phyloP scores from a whole-genome alignment of 1,140 invertebrate species.

The Papilio aristodemus region DNA sequence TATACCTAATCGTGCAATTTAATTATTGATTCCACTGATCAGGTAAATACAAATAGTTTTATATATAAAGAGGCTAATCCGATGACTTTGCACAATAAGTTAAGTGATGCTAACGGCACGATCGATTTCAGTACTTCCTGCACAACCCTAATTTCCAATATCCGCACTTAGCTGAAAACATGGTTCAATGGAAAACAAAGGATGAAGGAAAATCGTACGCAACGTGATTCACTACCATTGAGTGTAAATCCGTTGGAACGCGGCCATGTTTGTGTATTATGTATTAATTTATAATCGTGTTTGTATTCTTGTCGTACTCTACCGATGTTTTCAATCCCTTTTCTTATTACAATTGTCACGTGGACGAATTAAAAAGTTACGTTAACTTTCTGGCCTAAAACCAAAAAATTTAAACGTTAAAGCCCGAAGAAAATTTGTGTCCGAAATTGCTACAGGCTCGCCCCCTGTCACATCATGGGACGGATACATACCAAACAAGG shows the following conservation, averaged over 20 bases:
- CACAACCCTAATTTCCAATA: slow-evolving; percentile 71
- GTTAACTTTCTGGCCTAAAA: not conserved
- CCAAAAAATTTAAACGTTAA: not conserved
- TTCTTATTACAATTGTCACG: slow-evolving; percentile 5
- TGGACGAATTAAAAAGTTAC: not conserved
- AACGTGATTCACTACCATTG: slow-evolving; percentile 28
- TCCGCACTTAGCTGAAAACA: slow-evolving; percentile 51
- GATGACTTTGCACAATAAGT: slow-evolving; percentile 55
- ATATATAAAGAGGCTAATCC: not conserved
- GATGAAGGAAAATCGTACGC: slow-evolving; percentile 19
- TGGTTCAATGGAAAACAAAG: slow-evolving; percentile 26
- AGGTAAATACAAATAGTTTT: not conserved
- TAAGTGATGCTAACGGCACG: slow-evolving; percentile 49
- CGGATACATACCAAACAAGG: no score
- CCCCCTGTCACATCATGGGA: no score
- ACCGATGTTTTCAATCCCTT: slow-evolving; percentile 15
- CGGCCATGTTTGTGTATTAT: slow-evolving; percentile 27
- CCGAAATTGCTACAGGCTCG: no score
- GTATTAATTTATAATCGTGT: slow-evolving; percentile 14
- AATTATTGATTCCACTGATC: not conserved
- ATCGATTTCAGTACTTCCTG: slow-evolving; percentile 70
- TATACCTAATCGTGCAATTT: not conserved
- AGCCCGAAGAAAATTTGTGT: not conserved
- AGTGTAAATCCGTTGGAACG: slow-evolving; percentile 25
- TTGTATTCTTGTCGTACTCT: slow-evolving; percentile 17